phyloP scores from a whole-genome alignment of 1,140 invertebrate genomes.

The Drosophila gunungcola region DNA sequence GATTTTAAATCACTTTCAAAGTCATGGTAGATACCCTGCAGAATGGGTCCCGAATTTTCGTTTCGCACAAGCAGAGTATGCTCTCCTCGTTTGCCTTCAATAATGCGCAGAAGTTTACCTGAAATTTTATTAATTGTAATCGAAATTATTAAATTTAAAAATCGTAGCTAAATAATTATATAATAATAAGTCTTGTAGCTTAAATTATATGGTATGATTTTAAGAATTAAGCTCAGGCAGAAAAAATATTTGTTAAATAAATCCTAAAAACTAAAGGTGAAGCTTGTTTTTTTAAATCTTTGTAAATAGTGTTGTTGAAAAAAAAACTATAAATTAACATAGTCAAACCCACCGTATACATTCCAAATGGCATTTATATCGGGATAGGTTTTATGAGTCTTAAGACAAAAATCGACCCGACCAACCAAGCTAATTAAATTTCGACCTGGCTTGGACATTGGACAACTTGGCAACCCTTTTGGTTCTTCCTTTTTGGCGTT shows the following conservation, averaged over 20 bases:
- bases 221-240: too few relatives aligned
- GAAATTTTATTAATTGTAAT: not conserved
- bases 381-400: slow-evolving; percentile 62
- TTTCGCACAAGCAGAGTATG: slow-evolving; percentile 63
- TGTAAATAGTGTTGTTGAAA: too few relatives aligned
- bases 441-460: slow-evolving; percentile 46
- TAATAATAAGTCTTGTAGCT: too few relatives aligned
- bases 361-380: slow-evolving; percentile 71
- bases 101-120: slow-evolving; percentile 70
- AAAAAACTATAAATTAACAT: not conserved
- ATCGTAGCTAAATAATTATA: too few relatives aligned
- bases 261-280: too few relatives aligned
- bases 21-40: slow-evolving; percentile 73
- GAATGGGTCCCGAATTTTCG: slow-evolving; percentile 57
- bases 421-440: slow-evolving; percentile 57
- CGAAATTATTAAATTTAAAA: not conserved
- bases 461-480: slow-evolving; percentile 9
- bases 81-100: slow-evolving; percentile 62
- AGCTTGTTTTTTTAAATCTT: too few relatives aligned
- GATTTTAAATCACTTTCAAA: slow-evolving; percentile 49
- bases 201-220: too few relatives aligned
- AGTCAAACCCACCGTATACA: slow-evolving; percentile 57
- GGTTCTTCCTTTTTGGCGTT: slow-evolving; percentile 19
- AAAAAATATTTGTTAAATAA: not conserved
- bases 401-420: slow-evolving; percentile 69